Conservation (phyloP, 2,113 vertebrate species). For the Takifugu bimaculatus region DNA sequence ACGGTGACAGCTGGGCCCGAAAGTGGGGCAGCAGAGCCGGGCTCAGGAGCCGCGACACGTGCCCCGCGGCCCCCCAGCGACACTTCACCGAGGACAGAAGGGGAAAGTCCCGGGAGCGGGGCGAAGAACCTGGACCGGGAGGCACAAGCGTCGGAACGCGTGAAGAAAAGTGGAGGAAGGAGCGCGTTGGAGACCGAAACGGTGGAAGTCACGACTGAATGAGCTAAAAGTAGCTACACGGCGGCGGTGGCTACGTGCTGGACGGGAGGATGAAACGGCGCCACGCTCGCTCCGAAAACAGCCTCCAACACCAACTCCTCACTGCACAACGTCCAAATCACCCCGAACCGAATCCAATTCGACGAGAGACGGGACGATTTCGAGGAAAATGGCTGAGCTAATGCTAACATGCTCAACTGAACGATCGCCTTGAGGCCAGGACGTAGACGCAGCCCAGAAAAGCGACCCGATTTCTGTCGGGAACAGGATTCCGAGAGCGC, state of each 20-base stretch:
- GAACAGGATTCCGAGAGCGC: accelerated
- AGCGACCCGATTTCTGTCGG: slow-evolving; percentile 6
- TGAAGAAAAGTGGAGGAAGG: neutral
- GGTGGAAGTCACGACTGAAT: slow-evolving; percentile 34
- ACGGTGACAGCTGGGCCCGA: slow-evolving; percentile 16
- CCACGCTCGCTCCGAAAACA: neutral
- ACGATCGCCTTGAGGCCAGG: slow-evolving; percentile 1
- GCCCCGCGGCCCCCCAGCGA: slow-evolving; percentile 2
- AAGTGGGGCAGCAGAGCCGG: neutral
- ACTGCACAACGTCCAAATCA: too few relatives aligned
- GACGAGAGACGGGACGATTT: too few relatives aligned
- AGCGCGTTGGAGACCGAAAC: neutral
- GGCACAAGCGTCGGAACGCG: accelerated
- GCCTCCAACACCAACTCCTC: too few relatives aligned
- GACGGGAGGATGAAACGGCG: neutral
- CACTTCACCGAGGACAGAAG: accelerated
- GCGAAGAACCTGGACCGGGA: neutral
- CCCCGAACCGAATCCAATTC: too few relatives aligned
- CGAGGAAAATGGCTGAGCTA: neutral
- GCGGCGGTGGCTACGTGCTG: slow-evolving; percentile 28
- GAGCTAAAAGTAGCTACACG: slow-evolving; percentile 12
- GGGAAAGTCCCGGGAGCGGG: accelerated
- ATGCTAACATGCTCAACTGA: neutral
- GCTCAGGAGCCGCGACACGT: slow-evolving; percentile 41
- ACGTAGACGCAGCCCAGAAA: slow-evolving; percentile 34